These are phyloP conservation scores for Pelodytes ibericus DNA, from an alignment of 2,797 vertebrate genomes.

Conservation along the genomic window DNA sequence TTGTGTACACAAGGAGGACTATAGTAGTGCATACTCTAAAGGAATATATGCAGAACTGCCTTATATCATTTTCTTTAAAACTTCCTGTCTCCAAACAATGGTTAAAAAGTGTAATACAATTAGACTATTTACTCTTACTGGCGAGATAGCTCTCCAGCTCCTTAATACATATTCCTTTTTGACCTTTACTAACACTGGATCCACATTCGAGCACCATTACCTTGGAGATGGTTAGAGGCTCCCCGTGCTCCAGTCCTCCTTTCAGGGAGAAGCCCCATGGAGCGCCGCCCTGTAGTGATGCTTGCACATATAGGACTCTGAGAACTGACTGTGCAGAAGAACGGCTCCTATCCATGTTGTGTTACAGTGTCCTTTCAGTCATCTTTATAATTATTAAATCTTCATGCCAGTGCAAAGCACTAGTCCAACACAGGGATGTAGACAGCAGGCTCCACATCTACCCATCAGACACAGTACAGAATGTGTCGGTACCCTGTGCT, in stretches of 20 bases:
- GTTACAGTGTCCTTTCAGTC: conserved; percentile 46
- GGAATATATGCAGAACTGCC: no score
- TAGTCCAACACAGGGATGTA: conserved; percentile 21
- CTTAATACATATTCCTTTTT: neutral
- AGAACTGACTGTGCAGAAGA: conserved; percentile 58
- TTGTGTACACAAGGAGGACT: no score
- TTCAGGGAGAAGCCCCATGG: conserved; percentile 96
- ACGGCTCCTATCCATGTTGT: conserved; percentile 59
- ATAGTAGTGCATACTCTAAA: no score
- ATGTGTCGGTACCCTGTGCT: neutral
- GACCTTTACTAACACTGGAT: neutral
- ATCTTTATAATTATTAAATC: conserved; percentile 62
- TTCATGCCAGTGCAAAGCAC: conserved; percentile 22
- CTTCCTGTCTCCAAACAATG: no score
- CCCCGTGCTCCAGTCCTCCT: conserved; percentile 87
- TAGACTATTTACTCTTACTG: no score
- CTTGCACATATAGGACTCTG: conserved; percentile 81
- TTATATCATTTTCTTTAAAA: no score
- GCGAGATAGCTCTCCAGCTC: no score
- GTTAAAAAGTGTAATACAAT: no score
- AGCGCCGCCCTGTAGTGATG: conserved; percentile 84
- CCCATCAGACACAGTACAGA: neutral
- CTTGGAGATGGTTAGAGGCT: conserved; percentile 94
- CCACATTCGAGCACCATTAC: conserved; percentile 64
- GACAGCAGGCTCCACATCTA: neutral